phyloP scores from a whole-genome alignment of 2,113 vertebrate species.

The Helogale parvula region DNA sequence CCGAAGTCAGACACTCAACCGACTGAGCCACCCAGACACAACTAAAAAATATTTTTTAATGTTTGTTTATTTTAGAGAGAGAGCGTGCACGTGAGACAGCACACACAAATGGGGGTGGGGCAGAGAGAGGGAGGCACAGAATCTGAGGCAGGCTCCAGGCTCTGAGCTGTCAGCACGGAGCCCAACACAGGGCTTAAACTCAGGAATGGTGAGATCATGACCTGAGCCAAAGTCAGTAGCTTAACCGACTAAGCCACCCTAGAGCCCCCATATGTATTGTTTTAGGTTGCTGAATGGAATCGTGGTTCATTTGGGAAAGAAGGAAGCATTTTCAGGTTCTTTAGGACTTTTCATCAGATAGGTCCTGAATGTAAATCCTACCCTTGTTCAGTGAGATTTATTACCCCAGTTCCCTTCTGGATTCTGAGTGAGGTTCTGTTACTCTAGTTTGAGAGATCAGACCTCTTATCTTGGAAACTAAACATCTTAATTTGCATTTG shows the following conservation, averaged over 20 bases:
- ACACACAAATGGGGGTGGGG: too few species aligned
- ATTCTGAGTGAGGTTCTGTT: conserved; percentile 14
- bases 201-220: too few species aligned
- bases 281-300: background rate
- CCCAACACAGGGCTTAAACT: too few species aligned
- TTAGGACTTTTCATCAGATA: background rate
- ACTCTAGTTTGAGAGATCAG: background rate
- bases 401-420: background rate
- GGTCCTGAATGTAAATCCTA: background rate
- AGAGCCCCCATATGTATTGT: background rate
- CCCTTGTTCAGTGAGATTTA: background rate
- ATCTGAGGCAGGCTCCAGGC: too few species aligned
- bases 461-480: conserved; percentile 9
- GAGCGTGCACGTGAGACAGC: too few species aligned
- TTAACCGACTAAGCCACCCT: too few species aligned
- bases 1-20: too few species aligned
- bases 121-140: too few species aligned
- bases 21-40: too few species aligned
- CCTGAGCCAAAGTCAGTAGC: too few species aligned
- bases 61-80: too few species aligned
- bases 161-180: too few species aligned
- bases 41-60: background rate
- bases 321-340: background rate
- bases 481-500: background rate
- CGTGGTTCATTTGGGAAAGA: background rate